Percentiles rank a stretch among this genome's conserved stretches.
These are phyloP conservation scores for Argyresthia albistria DNA, from an alignment of 2,888 invertebrate species.

Conservation along the genomic window DNA sequence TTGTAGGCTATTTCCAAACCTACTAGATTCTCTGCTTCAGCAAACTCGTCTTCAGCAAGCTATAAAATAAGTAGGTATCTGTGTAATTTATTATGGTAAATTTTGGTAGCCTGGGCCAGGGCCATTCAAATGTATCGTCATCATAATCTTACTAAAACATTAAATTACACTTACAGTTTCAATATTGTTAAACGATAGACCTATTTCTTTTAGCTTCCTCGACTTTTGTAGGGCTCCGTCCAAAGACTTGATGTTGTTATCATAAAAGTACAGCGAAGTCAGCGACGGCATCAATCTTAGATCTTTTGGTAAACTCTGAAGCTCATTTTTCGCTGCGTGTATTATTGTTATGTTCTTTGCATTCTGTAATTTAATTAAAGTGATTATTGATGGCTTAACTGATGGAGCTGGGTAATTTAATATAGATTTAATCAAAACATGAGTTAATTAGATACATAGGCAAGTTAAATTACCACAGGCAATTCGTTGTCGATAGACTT, in stretches of 20 bases:
- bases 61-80: conserved; percentile 27
- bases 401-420: background rate
- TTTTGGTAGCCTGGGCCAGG: too few relatives aligned
- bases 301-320: conserved; percentile 80
- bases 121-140: too few relatives aligned
- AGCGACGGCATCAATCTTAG: conserved; percentile 78
- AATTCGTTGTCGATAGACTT: conserved; percentile 82
- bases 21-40: conserved; percentile 78
- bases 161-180: conserved; percentile 71
- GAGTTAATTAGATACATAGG: background rate
- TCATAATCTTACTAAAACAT: too few relatives aligned
- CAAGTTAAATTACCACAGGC: conserved; percentile 68
- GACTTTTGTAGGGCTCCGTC: conserved; percentile 82
- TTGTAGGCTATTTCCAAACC: conserved; percentile 82
- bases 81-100: background rate
- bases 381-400: conserved; percentile 1
- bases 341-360: conserved; percentile 78
- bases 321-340: conserved; percentile 81
- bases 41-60: conserved; percentile 83
- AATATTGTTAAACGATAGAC: conserved; percentile 82
- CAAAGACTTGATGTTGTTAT: conserved; percentile 79
- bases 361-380: conserved; percentile 35
- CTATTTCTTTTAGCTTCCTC: conserved; percentile 75
- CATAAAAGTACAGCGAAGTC: conserved; percentile 80
- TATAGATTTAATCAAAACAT: too few relatives aligned